Percentiles rank a stretch among this genome's conserved stretches.
Evolutionary conservation across 2,888 invertebrate species (phyloP).

Genomic region (Brachycybe producta): DNA sequence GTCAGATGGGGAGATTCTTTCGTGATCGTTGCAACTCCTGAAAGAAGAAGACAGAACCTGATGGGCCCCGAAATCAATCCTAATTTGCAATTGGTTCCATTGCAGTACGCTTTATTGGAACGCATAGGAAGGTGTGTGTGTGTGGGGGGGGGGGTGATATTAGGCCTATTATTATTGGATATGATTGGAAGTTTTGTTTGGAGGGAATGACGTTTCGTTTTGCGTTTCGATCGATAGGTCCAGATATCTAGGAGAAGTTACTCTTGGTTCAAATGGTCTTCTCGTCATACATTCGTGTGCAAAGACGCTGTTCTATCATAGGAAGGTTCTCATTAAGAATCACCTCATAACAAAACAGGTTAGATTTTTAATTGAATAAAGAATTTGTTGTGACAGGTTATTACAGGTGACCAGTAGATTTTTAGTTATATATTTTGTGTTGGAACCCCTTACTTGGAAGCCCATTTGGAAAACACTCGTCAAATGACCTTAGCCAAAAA

Average conservation of each 20-base stretch:
- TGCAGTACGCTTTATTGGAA: slow-evolving; percentile 59
- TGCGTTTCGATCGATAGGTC: slow-evolving; percentile 30
- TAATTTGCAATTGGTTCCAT: slow-evolving; percentile 38
- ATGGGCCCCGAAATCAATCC: slow-evolving; percentile 37
- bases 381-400: neutral
- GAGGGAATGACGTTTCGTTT: neutral
- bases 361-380: too few relatives aligned
- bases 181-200: neutral
- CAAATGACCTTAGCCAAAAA: too few relatives aligned
- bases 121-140: slow-evolving; percentile 53
- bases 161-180: neutral
- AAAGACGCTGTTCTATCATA: slow-evolving; percentile 48
- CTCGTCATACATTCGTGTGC: slow-evolving; percentile 24
- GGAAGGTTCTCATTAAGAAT: slow-evolving; percentile 46
- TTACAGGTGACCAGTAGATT: neutral
- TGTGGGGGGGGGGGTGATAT: too few relatives aligned
- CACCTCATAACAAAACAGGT: slow-evolving; percentile 50
- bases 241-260: slow-evolving; percentile 53
- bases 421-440: too few relatives aligned
- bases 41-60: slow-evolving; percentile 44
- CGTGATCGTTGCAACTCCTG: slow-evolving; percentile 56
- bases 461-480: neutral
- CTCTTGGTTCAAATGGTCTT: slow-evolving; percentile 49
- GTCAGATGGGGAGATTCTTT: slow-evolving; percentile 48
- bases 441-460: too few relatives aligned